These are phyloP conservation scores for Pentalonia nigronervosa DNA, from an alignment of 1,140 invertebrate genomes.

Conservation along the genomic window DNA sequence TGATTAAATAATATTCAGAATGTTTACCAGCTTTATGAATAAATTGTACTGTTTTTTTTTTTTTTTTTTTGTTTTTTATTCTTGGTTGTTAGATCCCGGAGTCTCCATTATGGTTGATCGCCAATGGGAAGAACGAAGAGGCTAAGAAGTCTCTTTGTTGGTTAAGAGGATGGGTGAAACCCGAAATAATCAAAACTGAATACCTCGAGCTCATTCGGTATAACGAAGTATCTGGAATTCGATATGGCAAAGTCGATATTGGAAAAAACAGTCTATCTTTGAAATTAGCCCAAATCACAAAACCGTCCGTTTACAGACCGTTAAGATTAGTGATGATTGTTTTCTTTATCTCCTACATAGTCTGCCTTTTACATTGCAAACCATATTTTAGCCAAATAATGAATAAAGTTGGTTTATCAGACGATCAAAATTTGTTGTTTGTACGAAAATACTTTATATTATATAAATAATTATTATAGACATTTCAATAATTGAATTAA, in stretches of 20 bases:
- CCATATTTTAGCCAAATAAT: constrained; percentile 49
- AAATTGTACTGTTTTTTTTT: neutral
- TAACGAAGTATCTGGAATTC: constrained; percentile 58
- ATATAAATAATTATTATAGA: neutral
- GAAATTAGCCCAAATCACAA: neutral
- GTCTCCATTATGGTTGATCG: constrained; percentile 72
- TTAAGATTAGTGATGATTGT: neutral
- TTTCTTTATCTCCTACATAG: neutral
- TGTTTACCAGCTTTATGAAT: neutral
- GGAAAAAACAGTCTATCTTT: neutral
- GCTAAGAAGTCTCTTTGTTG: constrained; percentile 66
- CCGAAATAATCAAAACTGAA: constrained; percentile 65
- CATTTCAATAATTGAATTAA: neutral
- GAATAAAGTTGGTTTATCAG: neutral
- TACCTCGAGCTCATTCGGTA: constrained; percentile 64
- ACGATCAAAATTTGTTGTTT: neutral
- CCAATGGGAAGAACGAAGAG: constrained; percentile 66
- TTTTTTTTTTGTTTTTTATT: neutral
- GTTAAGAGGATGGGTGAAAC: constrained; percentile 67
- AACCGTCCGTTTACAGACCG: constrained; percentile 15
- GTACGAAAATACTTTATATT: neutral
- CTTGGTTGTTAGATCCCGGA: constrained; percentile 68
- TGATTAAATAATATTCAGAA: neutral
- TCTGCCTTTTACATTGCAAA: neutral
- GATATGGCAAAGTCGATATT: neutral